phyloP scores from a whole-genome alignment of 2,888 invertebrate species.

The Drosophila subsilvestris region DNA sequence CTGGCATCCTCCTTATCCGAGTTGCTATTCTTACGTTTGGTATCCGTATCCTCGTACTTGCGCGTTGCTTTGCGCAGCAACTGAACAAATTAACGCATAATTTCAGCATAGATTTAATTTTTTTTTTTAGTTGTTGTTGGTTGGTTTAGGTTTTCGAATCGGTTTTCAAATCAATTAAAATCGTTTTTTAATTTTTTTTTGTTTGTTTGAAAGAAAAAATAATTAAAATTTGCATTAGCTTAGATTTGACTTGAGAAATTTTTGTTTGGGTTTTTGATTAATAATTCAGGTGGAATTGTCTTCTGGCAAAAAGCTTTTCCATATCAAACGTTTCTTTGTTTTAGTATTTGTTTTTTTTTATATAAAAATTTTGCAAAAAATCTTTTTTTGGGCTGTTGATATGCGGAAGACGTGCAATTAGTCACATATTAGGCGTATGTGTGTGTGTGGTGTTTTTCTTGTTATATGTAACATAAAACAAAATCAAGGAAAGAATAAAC shows the following conservation, averaged over 20 bases:
- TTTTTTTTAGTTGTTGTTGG: neutral
- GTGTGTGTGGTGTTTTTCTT: slow-evolving; percentile 34
- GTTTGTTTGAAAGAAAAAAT: slow-evolving; percentile 68
- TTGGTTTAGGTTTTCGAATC: slow-evolving; percentile 11
- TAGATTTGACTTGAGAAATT: slow-evolving; percentile 29
- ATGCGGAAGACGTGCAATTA: slow-evolving; percentile 67
- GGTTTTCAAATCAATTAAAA: slow-evolving; percentile 31
- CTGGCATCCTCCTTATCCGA: slow-evolving; percentile 73
- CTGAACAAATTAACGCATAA: slow-evolving; percentile 30
- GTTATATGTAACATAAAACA: slow-evolving; percentile 22
- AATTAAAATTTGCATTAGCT: slow-evolving; percentile 75
- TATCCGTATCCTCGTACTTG: slow-evolving; percentile 76
- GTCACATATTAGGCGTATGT: slow-evolving; percentile 54
- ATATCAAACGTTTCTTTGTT: slow-evolving; percentile 31
- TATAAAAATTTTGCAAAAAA: slow-evolving; percentile 27
- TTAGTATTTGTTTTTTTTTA: slow-evolving; percentile 28
- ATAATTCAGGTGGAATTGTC: slow-evolving; percentile 30
- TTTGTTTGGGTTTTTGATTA: slow-evolving; percentile 34
- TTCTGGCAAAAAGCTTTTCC: slow-evolving; percentile 32
- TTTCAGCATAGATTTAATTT: neutral
- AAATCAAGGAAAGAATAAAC: slow-evolving; percentile 8
- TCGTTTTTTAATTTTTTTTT: slow-evolving; percentile 35
- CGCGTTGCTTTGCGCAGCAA: slow-evolving; percentile 61
- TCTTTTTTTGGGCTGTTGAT: slow-evolving; percentile 11
- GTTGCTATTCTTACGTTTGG: slow-evolving; percentile 83